These are phyloP conservation scores for Buceros bicornis DNA, from an alignment of 2,797 vertebrate species.

Conservation along the genomic window DNA sequence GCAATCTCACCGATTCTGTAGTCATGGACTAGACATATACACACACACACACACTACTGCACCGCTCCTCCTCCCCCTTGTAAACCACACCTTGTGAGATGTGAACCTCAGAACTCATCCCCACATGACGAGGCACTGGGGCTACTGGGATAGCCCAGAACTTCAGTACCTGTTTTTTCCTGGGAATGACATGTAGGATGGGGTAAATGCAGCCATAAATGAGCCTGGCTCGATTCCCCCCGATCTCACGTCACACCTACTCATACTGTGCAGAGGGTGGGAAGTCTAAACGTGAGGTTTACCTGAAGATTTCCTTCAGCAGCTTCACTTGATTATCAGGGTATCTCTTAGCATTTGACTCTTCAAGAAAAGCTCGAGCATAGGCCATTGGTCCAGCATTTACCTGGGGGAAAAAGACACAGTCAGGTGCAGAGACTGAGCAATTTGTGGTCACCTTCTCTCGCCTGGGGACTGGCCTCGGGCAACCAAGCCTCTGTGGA, in stretches of 20 bases:
- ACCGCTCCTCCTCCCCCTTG: not conserved
- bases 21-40: not conserved
- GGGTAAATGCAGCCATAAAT: not conserved
- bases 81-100: not conserved
- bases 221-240: not conserved
- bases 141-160: not conserved
- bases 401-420: constrained; percentile 80
- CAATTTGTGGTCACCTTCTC: not conserved
- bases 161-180: not conserved
- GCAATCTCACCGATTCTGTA: not conserved
- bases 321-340: constrained; percentile 99
- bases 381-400: constrained; percentile 99
- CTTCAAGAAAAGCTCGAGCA: constrained; percentile 95
- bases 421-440: not conserved
- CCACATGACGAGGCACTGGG: not conserved
- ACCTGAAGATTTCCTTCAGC: constrained; percentile 99
- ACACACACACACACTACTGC: accelerated
- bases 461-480: not conserved
- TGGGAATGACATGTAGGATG: not conserved
- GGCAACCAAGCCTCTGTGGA: not conserved
- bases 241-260: not conserved
- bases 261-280: not conserved
- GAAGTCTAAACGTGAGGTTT: constrained; percentile 18
- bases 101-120: not conserved
- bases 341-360: constrained; percentile 97